Percentiles rank a stretch among this genome's conserved stretches.
These are phyloP conservation scores for Drosophila subpulchrella DNA, from an alignment of 1,140 invertebrate species.

Conservation along the genomic window DNA sequence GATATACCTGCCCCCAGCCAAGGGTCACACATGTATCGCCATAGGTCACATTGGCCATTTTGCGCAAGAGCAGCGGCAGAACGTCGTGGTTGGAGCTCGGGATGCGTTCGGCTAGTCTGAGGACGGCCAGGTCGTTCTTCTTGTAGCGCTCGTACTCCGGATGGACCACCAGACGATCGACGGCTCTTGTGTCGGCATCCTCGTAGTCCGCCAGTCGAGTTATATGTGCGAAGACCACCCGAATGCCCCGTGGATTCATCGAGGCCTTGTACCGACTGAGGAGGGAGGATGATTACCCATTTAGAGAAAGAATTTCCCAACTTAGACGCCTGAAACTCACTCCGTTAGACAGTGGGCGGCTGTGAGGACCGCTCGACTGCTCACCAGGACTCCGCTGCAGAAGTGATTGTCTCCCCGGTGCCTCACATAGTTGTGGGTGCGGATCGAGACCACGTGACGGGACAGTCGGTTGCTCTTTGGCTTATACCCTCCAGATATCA, in stretches of 20 bases:
- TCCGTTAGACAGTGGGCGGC: constrained; percentile 66
- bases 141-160: constrained; percentile 38
- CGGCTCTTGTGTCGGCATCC: background rate
- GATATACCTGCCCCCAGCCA: constrained; percentile 65
- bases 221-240: constrained; percentile 33
- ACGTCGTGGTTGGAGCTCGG: constrained; percentile 25
- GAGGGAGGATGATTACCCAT: background rate
- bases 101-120: constrained; percentile 21
- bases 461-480: constrained; percentile 4
- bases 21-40: constrained; percentile 35
- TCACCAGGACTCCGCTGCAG: constrained; percentile 58
- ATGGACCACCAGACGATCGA: constrained; percentile 45
- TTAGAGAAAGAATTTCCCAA: no score
- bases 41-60: fast-evolving
- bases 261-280: constrained; percentile 47
- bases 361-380: constrained; percentile 50
- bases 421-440: constrained; percentile 36
- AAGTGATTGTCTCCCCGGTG: constrained; percentile 62
- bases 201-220: constrained; percentile 1
- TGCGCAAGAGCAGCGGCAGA: constrained; percentile 18
- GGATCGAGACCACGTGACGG: constrained; percentile 55
- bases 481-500: constrained; percentile 48
- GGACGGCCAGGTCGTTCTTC: constrained; percentile 47
- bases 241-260: constrained; percentile 42
- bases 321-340: constrained; percentile 17